Base-by-base conservation (phyloP, 2,888 invertebrate genomes). In the Hydroisotoma schaefferi region DNA sequence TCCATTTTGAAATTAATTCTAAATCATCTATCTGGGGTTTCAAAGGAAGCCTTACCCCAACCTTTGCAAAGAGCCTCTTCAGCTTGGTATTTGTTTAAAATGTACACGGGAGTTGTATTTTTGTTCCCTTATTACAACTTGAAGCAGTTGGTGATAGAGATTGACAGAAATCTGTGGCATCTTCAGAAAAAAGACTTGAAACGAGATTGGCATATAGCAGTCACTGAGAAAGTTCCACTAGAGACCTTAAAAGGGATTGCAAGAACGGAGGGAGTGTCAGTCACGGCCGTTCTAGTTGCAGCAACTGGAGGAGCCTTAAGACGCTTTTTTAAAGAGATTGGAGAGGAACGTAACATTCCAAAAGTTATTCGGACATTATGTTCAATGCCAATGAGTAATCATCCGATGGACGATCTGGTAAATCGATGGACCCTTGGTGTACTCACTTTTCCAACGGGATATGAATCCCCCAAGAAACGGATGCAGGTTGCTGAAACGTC, bases 141-240 rank as follows among this genome's bases (percentile, higher is more conserved):
- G n/a, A 46, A 58, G n/a, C 60, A 66, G 40, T 64, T 70, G 20
- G 44, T 67, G 23, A 10, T 62, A n/a, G 62, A 70, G 23, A 53
- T 68, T 1, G 69, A 72, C 47, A 61, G 60, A 33, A 70, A 67
- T 18, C 33, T 69, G 18, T 72, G 72, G 68, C 70, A 72, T 40
- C 47, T 70, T 1, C 44, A 65, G 1, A 62, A 62, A 1, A 38
- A 48, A 12, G 55, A 61, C 38, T 53, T 70, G 3, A 51, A 44
- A 1, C 51, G 54, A 18, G 38, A 61, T 4, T 62, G 63, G 56
- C 59, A 65, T 33, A 61, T 60, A 10, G 47, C 56, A 8, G 58
- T 63, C 26, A 59, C 68, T 0, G 63, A 63, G 38, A 53, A 55
- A 38, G 52, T 70, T 6, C 58, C 69, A 0, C 38, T 72, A 46